Conservation (phyloP, 2,888 invertebrate genomes). For the Lycia hirtaria region DNA sequence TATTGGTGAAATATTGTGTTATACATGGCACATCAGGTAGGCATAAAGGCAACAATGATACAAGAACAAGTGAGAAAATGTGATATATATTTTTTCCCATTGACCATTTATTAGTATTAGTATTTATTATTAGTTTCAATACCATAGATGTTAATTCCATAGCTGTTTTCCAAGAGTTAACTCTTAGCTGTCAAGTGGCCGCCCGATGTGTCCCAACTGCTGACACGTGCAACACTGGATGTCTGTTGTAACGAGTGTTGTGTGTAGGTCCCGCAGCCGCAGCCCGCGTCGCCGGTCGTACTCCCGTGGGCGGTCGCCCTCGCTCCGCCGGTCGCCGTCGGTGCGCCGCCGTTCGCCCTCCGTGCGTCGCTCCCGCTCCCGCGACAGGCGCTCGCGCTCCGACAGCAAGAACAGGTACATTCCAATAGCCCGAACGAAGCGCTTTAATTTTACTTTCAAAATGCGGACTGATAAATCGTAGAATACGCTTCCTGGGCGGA, state of each 20-base stretch:
- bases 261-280: constrained; percentile 75
- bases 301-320: constrained; percentile 77
- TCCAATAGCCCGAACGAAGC: neutral
- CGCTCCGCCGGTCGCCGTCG: constrained; percentile 71
- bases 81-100: too few species aligned
- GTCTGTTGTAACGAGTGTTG: neutral
- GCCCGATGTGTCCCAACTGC: neutral
- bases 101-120: too few species aligned
- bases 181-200: neutral
- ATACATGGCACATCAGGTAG: too few species aligned
- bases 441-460: neutral
- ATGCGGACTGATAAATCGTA: too few species aligned
- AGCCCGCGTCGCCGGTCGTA: constrained; percentile 78
- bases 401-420: constrained; percentile 77
- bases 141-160: neutral
- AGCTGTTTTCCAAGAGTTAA: too few species aligned
- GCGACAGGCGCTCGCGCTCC: constrained; percentile 77
- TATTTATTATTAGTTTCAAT: too few species aligned
- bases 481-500: too few species aligned
- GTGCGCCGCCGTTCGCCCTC: constrained; percentile 77
- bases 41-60: too few species aligned
- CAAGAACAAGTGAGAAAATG: too few species aligned
- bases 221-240: neutral
- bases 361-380: constrained; percentile 74
- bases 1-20: too few species aligned